Base-by-base conservation (phyloP, 2,797 vertebrate species). In the Leuciscus waleckii region DNA sequence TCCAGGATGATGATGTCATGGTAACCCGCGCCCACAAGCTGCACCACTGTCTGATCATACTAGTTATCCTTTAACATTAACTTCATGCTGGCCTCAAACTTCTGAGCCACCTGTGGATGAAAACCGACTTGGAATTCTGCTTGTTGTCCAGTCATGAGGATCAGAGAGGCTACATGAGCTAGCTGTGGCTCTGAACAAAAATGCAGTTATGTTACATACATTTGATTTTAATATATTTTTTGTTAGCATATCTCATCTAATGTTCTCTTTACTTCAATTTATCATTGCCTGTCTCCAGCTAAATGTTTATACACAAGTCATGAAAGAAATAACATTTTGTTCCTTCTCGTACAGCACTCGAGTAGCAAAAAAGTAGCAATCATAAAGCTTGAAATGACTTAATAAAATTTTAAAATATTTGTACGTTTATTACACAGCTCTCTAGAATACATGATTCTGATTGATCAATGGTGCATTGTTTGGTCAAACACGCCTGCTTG, bases 11-110 rank as follows among this genome's bases (percentile, higher is more conserved):
- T 88, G 1, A 96, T 92, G 29, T 97, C 96, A 84, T 94, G 75
- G 14, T 94, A 97, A 73, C 97, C 93, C 85, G 98, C 97, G 10
- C 94, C 98, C 16, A 90, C 86, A 87, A 98, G 78, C 75, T 91
- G 92, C 79, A 99, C 91, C 32, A 65, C 14, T 3, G 90, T 96
- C 5, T 94, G 92, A 78, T 94, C 94, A 14, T 94, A 96, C 9
- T 93, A 95, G 89, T 95, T 96, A 91, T 96, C 91, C 76, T 95
- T 87, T 82, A 98, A 92, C 2, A 93, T 92, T 39, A 98, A 67
- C 32, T 69, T 90, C 63, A 99, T 92, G 83, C 80, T 90, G 49
- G 94, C 94, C 65, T 93, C 91, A 79, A 94, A 85, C 13, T 5
- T 94, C 71, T 94, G 91, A 1, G 93, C 86, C 81, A 92, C 80